Evolutionary conservation across 2,797 vertebrate genomes (phyloP).

Genomic region (Cryptoprocta ferox): DNA sequence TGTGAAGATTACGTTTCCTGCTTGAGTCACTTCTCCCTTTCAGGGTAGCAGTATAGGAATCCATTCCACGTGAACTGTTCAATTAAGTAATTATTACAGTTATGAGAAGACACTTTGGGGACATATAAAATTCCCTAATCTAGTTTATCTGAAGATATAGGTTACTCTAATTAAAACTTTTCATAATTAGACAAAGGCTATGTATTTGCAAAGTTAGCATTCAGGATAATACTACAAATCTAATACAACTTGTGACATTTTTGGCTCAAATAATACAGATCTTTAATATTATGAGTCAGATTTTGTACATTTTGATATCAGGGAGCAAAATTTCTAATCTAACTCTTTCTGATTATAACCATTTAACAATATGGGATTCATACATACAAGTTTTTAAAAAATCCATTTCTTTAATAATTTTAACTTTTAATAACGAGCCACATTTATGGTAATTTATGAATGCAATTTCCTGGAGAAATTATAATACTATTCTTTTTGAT

Average conservation of each 20-base stretch:
- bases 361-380: neutral
- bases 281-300: constrained; percentile 1
- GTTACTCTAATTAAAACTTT: neutral
- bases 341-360: neutral
- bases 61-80: neutral
- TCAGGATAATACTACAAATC: neutral
- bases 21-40: neutral
- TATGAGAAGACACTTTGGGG: neutral
- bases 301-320: neutral
- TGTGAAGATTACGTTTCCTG: neutral
- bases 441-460: neutral
- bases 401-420: neutral
- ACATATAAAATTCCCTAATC: neutral
- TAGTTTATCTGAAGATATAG: neutral
- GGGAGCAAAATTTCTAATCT: constrained; percentile 18
- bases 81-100: neutral
- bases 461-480: constrained; percentile 19
- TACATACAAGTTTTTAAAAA: neutral
- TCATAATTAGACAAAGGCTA: neutral
- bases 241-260: neutral
- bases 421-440: neutral
- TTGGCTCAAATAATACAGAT: neutral
- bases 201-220: constrained; percentile 23
- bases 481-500: neutral
- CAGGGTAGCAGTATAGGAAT: neutral